A percentile compares a stretch with the other conserved stretches of the same genome.
Evolutionary conservation across 2,888 invertebrate species (phyloP).

Genomic region (Andrena bucephala): DNA sequence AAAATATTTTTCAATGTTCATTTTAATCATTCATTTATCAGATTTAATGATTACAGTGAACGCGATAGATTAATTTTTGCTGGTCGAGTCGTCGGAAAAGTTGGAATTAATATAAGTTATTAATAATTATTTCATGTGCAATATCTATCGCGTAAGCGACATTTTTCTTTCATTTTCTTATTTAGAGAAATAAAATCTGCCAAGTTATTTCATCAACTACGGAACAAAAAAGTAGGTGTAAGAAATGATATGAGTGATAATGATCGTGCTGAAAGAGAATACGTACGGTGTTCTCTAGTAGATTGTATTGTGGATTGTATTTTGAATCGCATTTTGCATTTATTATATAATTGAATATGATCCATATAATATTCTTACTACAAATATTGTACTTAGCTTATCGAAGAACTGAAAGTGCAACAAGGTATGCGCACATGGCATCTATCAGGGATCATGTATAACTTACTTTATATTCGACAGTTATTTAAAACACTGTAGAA

Average conservation of each 20-base stretch:
- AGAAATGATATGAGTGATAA: constrained; percentile 25
- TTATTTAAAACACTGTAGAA: constrained; percentile 10
- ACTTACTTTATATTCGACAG: constrained; percentile 22
- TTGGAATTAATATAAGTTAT: constrained; percentile 34
- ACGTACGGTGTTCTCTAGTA: constrained; percentile 8
- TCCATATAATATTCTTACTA: constrained; percentile 22
- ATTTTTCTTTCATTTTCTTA: constrained; percentile 21
- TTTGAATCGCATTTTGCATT: constrained; percentile 39
- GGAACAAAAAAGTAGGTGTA: constrained; percentile 14
- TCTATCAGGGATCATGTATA: constrained; percentile 28
- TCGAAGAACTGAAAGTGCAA: constrained; percentile 34
- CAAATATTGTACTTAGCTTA: constrained; percentile 62
- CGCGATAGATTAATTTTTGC: constrained; percentile 4
- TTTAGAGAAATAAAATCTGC: constrained; percentile 14
- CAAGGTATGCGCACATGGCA: constrained; percentile 25
- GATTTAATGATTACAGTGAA: constrained; percentile 5
- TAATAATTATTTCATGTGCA: constrained; percentile 47
- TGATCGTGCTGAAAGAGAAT: constrained; percentile 24
- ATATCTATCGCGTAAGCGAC: constrained; percentile 37
- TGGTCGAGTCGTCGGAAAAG: constrained; percentile 10
- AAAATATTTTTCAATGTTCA: constrained; percentile 3
- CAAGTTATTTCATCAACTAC: constrained; percentile 21
- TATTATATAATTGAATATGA: constrained; percentile 33
- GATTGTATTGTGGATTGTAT: constrained; percentile 3
- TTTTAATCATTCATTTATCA: constrained; percentile 14